Conservation (phyloP, 2,797 vertebrate genomes). For the Phoeniculus purpureus region DNA sequence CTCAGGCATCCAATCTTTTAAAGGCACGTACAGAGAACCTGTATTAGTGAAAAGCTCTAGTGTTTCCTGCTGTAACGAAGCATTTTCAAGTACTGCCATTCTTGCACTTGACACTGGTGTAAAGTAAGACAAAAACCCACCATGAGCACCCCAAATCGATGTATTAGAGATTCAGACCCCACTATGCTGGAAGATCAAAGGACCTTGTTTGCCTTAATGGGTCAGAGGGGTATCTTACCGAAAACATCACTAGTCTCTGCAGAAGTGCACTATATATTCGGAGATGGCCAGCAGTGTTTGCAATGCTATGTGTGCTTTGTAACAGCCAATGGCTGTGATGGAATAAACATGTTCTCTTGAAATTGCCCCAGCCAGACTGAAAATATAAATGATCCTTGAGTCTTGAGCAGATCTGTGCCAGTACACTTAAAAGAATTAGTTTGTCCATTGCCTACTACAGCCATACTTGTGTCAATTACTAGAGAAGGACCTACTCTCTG, state of each 20-base stretch:
- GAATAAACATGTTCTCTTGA: neutral
- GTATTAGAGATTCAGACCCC: neutral
- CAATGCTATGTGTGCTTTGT: neutral
- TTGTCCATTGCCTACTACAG: neutral
- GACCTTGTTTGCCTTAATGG: neutral
- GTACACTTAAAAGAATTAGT: neutral
- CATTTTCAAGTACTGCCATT: neutral
- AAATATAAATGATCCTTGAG: neutral
- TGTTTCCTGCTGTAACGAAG: neutral
- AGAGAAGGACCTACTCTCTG: neutral
- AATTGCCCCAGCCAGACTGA: neutral
- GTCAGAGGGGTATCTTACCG: neutral
- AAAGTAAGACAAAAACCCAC: neutral
- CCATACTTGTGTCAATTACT: neutral
- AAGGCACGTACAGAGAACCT: neutral
- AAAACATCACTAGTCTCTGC: rapidly evolving
- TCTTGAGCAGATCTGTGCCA: neutral
- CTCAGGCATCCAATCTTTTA: neutral
- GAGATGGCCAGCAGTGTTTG: neutral
- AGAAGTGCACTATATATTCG: neutral
- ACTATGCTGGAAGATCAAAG: neutral
- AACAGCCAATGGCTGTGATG: neutral
- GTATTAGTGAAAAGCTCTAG: neutral
- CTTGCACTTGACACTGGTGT: neutral
- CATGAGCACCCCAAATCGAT: neutral